Evolutionary conservation across 2,888 invertebrate genomes (phyloP), one percentile per base, ranked within the genome.

Genomic region (Hemaris fuciformis): DNA sequence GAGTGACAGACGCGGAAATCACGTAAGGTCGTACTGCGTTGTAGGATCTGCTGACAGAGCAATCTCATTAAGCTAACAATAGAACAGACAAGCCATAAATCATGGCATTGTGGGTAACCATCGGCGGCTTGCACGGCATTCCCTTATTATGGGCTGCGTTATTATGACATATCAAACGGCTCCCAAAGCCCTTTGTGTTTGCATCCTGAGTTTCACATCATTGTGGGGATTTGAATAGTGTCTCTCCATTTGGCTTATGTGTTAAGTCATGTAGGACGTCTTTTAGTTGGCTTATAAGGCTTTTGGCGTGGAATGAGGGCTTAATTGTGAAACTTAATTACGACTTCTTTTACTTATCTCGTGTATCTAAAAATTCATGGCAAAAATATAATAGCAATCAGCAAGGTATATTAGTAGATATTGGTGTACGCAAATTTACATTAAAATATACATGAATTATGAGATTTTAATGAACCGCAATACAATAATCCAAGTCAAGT

Each of bases 41-140:
- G 56, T 62, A 53, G 34, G 31, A 56, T 59, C 77, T 81, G 85
- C 81, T 85, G 84, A 85, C 88, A 82, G 80, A 75, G 81, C 84
- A 81, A 86, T 85, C 85, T 87, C 85, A 87, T 87, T 89, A 87
- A 77, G 76, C 76, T 74, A 81, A 88, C 88, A 89, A 84, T 86
- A 81, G 84, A 72, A 79, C 79, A 79, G 79, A 77, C 75, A 71
- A 70, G 78, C 80, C 69, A 86, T 89, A 85, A 88, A 88, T 88
- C 89, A 88, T 74, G 73, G 77, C 78, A 84, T 89, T 88, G 88
- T 88, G 78, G 77, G 77, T 79, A 77, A 71, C 80, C 74, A 71
- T 69, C 66, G 72, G 76, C 69, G 77, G 81, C 76, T 75, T 79
- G 79, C 77, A 70, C 70, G 71, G 63, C 63, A 71, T 65, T 68